phyloP scores from a whole-genome alignment of 2,113 vertebrate genomes.

The Esox niger region DNA sequence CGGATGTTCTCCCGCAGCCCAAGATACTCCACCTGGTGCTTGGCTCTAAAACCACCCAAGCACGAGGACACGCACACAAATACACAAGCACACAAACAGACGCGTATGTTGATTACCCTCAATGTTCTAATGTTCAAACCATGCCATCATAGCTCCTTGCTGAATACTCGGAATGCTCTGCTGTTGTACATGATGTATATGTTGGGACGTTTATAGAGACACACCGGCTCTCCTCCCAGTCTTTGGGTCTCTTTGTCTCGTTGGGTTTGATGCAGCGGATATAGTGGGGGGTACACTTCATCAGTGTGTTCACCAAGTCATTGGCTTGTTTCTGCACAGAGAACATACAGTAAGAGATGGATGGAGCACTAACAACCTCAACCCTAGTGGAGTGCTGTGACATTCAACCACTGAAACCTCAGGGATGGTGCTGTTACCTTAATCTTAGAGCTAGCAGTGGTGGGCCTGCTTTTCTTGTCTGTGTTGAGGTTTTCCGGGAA shows the following conservation, averaged over 20 bases:
- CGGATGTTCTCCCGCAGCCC: slow-evolving; percentile 93
- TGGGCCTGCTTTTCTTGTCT: slow-evolving; percentile 91
- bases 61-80: too few relatives aligned
- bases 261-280: slow-evolving; percentile 99
- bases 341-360: neutral
- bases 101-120: neutral
- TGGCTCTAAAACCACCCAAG: too few relatives aligned
- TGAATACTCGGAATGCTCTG: too few relatives aligned
- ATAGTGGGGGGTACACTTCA: slow-evolving; percentile 95
- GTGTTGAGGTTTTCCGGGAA: slow-evolving; percentile 92
- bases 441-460: slow-evolving; percentile 89
- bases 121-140: neutral
- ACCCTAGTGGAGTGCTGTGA: neutral
- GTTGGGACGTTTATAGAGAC: neutral
- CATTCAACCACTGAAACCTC: neutral
- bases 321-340: slow-evolving; percentile 90
- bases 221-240: slow-evolving; percentile 98
- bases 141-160: too few relatives aligned
- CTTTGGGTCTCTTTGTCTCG: slow-evolving; percentile 89
- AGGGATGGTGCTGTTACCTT: slow-evolving; percentile 73
- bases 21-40: slow-evolving; percentile 94
- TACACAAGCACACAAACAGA: too few relatives aligned
- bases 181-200: neutral
- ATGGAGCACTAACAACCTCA: neutral
- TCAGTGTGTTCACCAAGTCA: slow-evolving; percentile 89